Evolutionary conservation across 2,888 invertebrate genomes (phyloP).

Genomic region (Acrocyrtus sp.): DNA sequence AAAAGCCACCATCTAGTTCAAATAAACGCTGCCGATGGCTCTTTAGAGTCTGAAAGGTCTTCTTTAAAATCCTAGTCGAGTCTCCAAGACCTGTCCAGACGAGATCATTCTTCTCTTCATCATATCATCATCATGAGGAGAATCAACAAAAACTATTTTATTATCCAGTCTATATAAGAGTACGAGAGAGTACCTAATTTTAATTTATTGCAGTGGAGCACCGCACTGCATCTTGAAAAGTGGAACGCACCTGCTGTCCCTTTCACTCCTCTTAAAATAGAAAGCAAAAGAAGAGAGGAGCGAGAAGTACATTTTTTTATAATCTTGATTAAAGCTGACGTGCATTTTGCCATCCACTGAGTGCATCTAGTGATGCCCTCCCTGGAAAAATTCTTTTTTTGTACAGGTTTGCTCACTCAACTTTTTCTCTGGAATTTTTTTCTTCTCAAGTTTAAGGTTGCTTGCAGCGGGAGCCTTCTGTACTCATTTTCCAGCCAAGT

Average conservation of each 20-base stretch:
- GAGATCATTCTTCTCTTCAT: no score
- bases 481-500: neutral
- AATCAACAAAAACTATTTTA: neutral
- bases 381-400: no score
- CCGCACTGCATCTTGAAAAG: neutral
- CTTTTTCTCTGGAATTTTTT: neutral
- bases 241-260: constrained; percentile 29
- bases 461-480: neutral
- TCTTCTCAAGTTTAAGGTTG: neutral
- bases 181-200: neutral
- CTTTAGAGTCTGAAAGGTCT: no score
- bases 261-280: neutral
- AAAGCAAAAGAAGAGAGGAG: neutral
- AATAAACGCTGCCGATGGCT: no score
- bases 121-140: neutral
- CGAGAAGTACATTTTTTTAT: neutral
- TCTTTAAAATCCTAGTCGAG: no score
- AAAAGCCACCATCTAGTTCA: no score
- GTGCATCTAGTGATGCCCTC: no score
- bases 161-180: neutral
- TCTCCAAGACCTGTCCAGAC: no score
- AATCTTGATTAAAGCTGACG: neutral
- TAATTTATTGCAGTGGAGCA: neutral
- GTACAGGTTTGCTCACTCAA: neutral
- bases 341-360: no score